Conservation (phyloP, 2,888 invertebrate species). For the Agrotis puta region DNA sequence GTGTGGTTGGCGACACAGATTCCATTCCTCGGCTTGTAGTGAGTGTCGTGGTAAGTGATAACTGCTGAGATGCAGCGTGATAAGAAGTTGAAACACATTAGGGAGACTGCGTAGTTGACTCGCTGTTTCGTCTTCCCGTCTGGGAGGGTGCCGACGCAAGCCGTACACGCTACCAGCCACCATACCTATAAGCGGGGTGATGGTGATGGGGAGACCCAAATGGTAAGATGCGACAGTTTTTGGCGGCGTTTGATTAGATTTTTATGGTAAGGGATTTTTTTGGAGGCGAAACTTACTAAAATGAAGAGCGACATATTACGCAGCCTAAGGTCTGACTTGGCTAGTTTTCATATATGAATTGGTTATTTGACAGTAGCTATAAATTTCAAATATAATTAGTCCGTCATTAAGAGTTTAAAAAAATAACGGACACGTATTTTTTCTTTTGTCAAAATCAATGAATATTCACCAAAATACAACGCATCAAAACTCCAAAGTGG, state of each 20-base stretch:
- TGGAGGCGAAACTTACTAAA: no score
- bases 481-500: no score
- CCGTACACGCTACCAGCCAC: constrained; percentile 96
- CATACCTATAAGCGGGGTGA: constrained; percentile 92
- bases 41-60: constrained; percentile 96
- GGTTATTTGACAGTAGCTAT: no score
- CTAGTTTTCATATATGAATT: no score
- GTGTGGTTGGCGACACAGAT: constrained; percentile 99
- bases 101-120: constrained; percentile 95
- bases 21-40: constrained; percentile 95
- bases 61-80: constrained; percentile 97
- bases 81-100: constrained; percentile 98
- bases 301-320: no score
- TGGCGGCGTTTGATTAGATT: constrained; percentile 1
- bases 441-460: no score
- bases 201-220: constrained; percentile 13
- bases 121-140: constrained; percentile 94
- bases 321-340: no score
- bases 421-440: no score
- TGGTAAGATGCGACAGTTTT: neutral
- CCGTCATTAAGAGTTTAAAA: no score
- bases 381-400: no score
- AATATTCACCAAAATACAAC: no score
- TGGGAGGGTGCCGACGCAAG: constrained; percentile 95
- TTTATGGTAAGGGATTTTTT: no score